Evolutionary conservation across 2,888 invertebrate species (phyloP), one percentile per base, ranked within the genome.

Genomic region (Agrochola circellaris): DNA sequence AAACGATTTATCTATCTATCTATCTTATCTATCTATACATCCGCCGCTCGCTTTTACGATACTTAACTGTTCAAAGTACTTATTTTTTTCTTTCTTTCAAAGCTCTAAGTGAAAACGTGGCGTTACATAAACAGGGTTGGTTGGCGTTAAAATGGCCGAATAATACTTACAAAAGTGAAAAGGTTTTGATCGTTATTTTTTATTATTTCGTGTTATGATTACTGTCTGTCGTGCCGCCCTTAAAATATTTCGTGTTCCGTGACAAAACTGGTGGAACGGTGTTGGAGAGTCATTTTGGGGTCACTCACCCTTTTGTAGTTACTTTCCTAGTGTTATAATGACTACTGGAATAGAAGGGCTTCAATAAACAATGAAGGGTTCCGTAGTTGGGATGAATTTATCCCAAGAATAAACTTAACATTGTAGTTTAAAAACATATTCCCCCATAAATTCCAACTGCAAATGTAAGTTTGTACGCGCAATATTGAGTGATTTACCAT

Each of bases 171-270:
- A 11, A 56, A 81, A 75, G 42, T 58, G 68, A 38, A 79, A 68
- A 84, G 77, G 74, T 77, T 77, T 64, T n/a, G 30, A 58, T 30
- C 85, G 48, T 83, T 75, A 84, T 65, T 81, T 83, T 83, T 84
- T 83, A 83, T 83, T 84, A 77, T 75, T 65, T 48, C 34, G 23
- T 62, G 65, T 75, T 75, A 83, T 77, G 68, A 78, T 81, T 73
- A 66, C 81, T 71, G 77, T 56, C 81, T 58, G 67, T 60, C 62
- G 76, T 51, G 56, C 42, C 51, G 45, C 20, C 34, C 64, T 26
- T 20, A 45, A 60, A 61, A 80, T 23, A 65, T 71, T 70, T 51
- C 58, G 60, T 45, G 60, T 34, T 72, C 68, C 64, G 60, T 65
- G 60, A 65, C 69, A 13, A 65, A 67, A 67, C 73, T 60, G 30